These are phyloP conservation scores for Boulengeromyrus knoepffleri DNA, from an alignment of 2,113 vertebrate species.

Conservation along the genomic window DNA sequence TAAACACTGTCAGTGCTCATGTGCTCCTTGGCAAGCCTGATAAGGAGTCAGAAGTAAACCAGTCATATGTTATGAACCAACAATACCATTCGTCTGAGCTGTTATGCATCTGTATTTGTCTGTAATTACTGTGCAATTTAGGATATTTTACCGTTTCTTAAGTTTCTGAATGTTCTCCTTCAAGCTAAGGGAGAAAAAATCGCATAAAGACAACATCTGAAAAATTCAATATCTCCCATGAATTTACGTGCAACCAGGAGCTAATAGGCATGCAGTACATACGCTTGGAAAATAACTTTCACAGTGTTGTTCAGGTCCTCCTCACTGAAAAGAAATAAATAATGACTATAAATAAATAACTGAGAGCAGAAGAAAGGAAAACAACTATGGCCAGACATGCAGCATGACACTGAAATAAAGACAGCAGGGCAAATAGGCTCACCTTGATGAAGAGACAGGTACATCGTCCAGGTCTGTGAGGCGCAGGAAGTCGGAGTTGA, in stretches of 20 bases:
- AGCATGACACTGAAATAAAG: background rate
- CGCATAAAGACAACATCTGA: background rate
- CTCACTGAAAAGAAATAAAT: conserved; percentile 42
- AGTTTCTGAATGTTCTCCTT: conserved; percentile 63
- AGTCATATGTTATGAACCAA: background rate
- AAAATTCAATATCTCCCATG: background rate
- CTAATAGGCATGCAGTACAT: conserved; percentile 29
- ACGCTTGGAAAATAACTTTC: conserved; percentile 52
- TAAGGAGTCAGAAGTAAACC: background rate
- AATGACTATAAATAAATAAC: background rate
- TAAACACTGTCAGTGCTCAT: conserved; percentile 38
- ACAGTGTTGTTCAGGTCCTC: conserved; percentile 53
- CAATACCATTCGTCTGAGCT: background rate
- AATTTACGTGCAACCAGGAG: background rate
- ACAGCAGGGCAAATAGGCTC: background rate
- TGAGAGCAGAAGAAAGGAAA: background rate
- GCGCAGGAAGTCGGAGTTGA: conserved; percentile 60
- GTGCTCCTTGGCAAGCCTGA: conserved; percentile 46
- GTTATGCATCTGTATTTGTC: background rate
- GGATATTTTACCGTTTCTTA: conserved; percentile 47
- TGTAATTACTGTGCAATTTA: background rate
- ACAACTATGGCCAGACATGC: background rate
- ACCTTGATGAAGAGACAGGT: conserved; percentile 50
- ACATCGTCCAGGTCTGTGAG: conserved; percentile 60
- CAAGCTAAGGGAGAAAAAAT: conserved; percentile 46